A percentile compares a stretch with the other conserved stretches of the same genome.
Conservation (phyloP, 2,888 invertebrate genomes). For the Eutolmus rufibarbis region DNA sequence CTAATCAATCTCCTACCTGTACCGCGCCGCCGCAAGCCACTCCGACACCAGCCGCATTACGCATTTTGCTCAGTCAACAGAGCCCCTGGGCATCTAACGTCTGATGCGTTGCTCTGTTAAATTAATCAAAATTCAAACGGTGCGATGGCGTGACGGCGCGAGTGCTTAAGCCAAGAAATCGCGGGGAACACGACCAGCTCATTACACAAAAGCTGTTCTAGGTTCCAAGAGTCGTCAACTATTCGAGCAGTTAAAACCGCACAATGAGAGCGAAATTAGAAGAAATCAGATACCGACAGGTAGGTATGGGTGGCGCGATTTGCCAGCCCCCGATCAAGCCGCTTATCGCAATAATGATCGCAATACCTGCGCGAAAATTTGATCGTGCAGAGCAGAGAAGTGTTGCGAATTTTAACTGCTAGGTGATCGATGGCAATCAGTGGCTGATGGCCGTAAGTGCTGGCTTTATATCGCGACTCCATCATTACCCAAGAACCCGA, state of each 20-base stretch:
- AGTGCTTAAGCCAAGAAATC: not conserved
- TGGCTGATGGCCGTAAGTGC: not conserved
- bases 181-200: not conserved
- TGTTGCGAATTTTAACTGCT: not conserved
- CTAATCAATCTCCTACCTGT: constrained; percentile 11
- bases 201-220: constrained; percentile 28
- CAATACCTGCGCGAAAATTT: not conserved
- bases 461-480: not conserved
- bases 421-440: not conserved
- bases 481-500: not conserved
- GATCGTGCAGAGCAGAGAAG: not conserved
- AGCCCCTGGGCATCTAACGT: not conserved
- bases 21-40: not conserved
- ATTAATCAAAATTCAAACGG: constrained; percentile 25
- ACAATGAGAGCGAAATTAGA: constrained; percentile 37
- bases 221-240: not conserved
- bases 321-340: not conserved
- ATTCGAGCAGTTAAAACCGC: constrained; percentile 35
- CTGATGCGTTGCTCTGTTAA: not conserved
- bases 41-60: not conserved
- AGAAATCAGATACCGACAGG: constrained; percentile 42
- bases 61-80: not conserved
- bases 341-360: constrained; percentile 9
- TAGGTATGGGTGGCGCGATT: not conserved
- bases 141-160: not conserved